Conservation (phyloP, 2,113 vertebrate genomes). For the Chroicocephalus ridibundus region DNA sequence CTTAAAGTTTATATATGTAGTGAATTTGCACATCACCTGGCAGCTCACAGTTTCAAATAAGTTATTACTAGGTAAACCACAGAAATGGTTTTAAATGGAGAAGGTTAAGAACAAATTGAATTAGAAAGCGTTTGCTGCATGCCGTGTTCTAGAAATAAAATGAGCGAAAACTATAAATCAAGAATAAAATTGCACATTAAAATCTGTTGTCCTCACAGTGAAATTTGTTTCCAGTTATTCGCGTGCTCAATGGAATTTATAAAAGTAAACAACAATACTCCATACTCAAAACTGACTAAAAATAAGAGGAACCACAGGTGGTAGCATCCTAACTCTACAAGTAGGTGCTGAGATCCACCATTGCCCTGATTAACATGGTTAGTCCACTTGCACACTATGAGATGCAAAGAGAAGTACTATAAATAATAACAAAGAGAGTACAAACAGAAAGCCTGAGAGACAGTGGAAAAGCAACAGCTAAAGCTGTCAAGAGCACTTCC, state of each 20-base stretch:
- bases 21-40: not conserved
- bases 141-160: not conserved
- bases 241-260: not conserved
- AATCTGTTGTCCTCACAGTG: not conserved
- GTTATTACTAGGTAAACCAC: not conserved
- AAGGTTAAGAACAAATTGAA: not conserved
- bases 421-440: not conserved
- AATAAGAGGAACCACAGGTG: not conserved
- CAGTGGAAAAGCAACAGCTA: not conserved
- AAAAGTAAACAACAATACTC: not conserved
- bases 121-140: not conserved
- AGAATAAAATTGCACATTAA: not conserved
- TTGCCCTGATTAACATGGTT: not conserved
- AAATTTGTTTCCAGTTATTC: not conserved
- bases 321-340: not conserved
- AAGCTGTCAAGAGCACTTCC: not conserved
- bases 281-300: not conserved
- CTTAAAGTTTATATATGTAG: not conserved
- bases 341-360: not conserved
- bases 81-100: not conserved
- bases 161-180: not conserved
- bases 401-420: not conserved
- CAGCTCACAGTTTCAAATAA: not conserved
- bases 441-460: not conserved
- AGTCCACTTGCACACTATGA: not conserved